Evolutionary conservation across 2,113 vertebrate genomes (phyloP).

Genomic region (Cisticola juncidis): DNA sequence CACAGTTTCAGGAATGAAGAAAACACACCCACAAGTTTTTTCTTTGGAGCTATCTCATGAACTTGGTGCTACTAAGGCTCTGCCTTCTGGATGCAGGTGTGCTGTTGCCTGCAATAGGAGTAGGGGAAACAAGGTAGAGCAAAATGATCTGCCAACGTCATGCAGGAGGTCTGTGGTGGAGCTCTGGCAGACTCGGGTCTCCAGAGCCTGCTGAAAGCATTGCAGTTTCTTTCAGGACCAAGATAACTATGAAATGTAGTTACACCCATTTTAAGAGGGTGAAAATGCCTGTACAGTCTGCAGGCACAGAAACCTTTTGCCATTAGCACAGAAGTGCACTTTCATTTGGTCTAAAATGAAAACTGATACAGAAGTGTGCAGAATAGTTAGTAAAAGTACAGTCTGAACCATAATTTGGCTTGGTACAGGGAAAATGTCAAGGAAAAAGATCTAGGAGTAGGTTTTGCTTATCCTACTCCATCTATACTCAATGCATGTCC

Average conservation of each 20-base stretch:
- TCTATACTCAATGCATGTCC: neutral
- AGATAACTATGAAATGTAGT: neutral
- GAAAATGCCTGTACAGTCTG: neutral
- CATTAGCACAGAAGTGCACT: neutral
- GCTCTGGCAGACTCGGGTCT: neutral
- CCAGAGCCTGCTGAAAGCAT: neutral
- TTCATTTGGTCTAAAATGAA: neutral
- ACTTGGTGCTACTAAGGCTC: rapidly evolving
- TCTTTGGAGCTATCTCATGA: neutral
- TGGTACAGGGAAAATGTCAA: neutral
- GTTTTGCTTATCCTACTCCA: neutral
- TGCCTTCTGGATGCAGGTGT: neutral
- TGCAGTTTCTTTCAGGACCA: neutral
- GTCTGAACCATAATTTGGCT: neutral
- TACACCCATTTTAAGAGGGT: neutral
- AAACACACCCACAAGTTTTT: neutral
- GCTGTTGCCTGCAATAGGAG: neutral
- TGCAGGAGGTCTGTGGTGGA: neutral
- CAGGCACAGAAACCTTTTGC: neutral
- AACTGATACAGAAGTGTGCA: neutral
- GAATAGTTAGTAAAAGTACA: neutral
- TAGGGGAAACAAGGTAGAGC: neutral
- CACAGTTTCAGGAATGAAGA: neutral
- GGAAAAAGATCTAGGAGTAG: neutral
- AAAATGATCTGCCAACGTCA: neutral